Base-by-base conservation (phyloP, 2,888 invertebrate species). In the Taenaris catops region DNA sequence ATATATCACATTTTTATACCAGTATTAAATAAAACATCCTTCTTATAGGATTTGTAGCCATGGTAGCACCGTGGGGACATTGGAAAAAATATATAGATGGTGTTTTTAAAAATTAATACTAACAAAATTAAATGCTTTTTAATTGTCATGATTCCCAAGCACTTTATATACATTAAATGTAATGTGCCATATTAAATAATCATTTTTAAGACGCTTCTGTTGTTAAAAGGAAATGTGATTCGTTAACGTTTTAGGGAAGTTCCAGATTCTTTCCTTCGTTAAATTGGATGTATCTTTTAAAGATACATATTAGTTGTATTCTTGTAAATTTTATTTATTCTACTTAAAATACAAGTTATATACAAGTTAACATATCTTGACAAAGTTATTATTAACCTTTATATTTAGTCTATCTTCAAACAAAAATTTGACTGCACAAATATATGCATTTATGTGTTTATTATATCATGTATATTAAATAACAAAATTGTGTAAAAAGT, bases 1-100 rank as follows among this genome's bases (percentile, higher is more conserved):
- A n/a, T n/a, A n/a, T n/a, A 27, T 24, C 38, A 27, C 26, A 23
- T 38, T 38, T 38, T 38, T 38, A 34, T 38, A 38, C 27, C 26
- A 34, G 27, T 38, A 34, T 33, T 25, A 32, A 32, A 23, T 17
- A 26, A 21, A 32, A 6, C 25, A 25, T 12, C 2, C 6, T 29
- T 36, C 24, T n/a, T 24, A 36, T 36, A 34, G 29, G 11, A 18
- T 19, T 26, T n/a, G 10, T 33, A 21, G 21, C 4, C 3, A 14
- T 12, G 8, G 12, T 19, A 14, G 12, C 14, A 23, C 23, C 5
- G 5, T 16, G 12, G 14, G 14, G 19, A 28, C 6, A 3, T 20
- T 28, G 2, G n/a, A 19, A n/a, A 26, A 27, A 4, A 20, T 19
- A 28, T 17, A 27, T 19, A 12, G 19, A 11, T 19, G 19, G 27